Evolutionary conservation across 2,888 invertebrate genomes (phyloP).

Genomic region (Xylocampa areola): DNA sequence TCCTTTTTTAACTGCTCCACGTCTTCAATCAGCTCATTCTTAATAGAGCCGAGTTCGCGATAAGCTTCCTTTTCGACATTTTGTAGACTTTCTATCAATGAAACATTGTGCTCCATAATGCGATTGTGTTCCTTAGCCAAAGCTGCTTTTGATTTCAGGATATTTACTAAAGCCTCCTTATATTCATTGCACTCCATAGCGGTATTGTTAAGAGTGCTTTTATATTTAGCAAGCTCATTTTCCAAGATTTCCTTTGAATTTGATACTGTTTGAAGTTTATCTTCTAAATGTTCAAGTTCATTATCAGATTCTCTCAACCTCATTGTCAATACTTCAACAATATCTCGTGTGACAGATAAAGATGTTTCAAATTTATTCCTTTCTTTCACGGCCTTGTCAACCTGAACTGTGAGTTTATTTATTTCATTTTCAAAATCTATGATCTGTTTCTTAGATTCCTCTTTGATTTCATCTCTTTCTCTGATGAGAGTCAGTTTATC

Average conservation of each 20-base stretch:
- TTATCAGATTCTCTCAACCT: conserved; percentile 90
- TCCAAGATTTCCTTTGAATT: conserved; percentile 78
- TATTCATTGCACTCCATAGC: conserved; percentile 84
- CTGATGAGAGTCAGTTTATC: conserved; percentile 70
- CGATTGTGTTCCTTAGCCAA: conserved; percentile 84
- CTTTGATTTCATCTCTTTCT: conserved; percentile 76
- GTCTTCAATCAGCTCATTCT: conserved; percentile 85
- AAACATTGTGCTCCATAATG: conserved; percentile 87
- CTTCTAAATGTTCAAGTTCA: conserved; percentile 89
- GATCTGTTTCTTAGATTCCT: conserved; percentile 76
- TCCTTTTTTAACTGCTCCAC: conserved; percentile 83
- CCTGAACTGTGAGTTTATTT: conserved; percentile 80
- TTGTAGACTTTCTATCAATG: conserved; percentile 84
- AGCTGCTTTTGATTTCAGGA: conserved; percentile 84
- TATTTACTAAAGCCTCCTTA: conserved; percentile 85
- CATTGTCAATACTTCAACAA: conserved; percentile 90
- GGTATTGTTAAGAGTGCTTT: conserved; percentile 77
- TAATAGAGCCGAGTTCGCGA: conserved; percentile 83
- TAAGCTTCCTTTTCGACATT: conserved; percentile 86
- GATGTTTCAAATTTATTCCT: conserved; percentile 90
- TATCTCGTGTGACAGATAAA: conserved; percentile 89
- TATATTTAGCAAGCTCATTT: conserved; percentile 76
- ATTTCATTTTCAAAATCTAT: conserved; percentile 83
- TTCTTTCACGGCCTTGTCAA: conserved; percentile 84
- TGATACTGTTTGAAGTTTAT: conserved; percentile 74